A percentile compares a stretch with the other conserved stretches of the same genome.
Conservation (phyloP, 1,140 invertebrate genomes). For the Macrocentrus cingulum region DNA sequence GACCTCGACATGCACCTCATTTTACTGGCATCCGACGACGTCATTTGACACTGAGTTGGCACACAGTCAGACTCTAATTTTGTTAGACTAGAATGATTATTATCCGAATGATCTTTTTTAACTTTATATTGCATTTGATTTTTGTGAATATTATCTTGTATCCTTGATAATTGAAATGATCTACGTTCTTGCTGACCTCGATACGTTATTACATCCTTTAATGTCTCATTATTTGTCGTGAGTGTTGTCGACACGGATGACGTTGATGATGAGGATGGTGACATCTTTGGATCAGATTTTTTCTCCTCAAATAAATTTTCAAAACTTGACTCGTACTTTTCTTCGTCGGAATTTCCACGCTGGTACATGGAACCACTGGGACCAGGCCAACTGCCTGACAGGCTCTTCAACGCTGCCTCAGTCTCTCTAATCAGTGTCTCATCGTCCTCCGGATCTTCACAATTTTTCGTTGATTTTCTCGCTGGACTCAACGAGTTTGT, state of each 20-base stretch:
- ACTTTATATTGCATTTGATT: slow-evolving; percentile 34
- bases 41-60: slow-evolving; percentile 52
- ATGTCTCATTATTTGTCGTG: slow-evolving; percentile 64
- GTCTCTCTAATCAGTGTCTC: slow-evolving; percentile 82
- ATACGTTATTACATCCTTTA: slow-evolving; percentile 69
- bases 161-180: slow-evolving; percentile 40
- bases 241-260: slow-evolving; percentile 63
- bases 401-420: slow-evolving; percentile 78
- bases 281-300: slow-evolving; percentile 66
- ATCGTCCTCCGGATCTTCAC: slow-evolving; percentile 66
- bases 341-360: slow-evolving; percentile 69
- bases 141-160: slow-evolving; percentile 20
- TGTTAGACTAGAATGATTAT: slow-evolving; percentile 34
- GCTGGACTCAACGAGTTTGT: slow-evolving; percentile 56
- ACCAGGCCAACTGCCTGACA: slow-evolving; percentile 79
- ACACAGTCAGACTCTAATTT: slow-evolving; percentile 59
- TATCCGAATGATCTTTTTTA: slow-evolving; percentile 20
- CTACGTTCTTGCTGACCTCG: slow-evolving; percentile 60
- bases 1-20: slow-evolving; percentile 34
- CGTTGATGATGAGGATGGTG: slow-evolving; percentile 64
- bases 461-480: slow-evolving; percentile 57
- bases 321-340: slow-evolving; percentile 72
- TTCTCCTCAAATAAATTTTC: slow-evolving; percentile 86
- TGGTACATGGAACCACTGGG: slow-evolving; percentile 66
- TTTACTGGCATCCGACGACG: slow-evolving; percentile 26